Evolutionary conservation across 1,140 invertebrate genomes (phyloP).

Genomic region (Magallana angulata): DNA sequence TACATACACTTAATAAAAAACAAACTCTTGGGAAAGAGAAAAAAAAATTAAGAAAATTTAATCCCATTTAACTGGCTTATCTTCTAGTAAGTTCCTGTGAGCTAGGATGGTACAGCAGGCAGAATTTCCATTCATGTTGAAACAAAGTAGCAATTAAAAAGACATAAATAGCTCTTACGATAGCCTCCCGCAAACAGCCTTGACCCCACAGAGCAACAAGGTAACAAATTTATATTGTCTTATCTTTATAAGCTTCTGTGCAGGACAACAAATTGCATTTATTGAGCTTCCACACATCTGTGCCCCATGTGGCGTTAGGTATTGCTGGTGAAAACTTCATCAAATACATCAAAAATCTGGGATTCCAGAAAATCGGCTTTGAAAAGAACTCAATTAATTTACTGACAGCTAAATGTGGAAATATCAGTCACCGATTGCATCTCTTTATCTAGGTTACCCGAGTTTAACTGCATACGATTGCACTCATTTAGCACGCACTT

Average conservation of each 20-base stretch:
- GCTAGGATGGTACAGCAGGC: neutral
- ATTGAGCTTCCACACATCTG: slow-evolving; percentile 10
- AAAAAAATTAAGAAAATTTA: neutral
- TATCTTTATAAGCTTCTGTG: slow-evolving; percentile 1
- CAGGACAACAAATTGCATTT: neutral
- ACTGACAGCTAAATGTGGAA: neutral
- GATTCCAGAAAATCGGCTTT: neutral
- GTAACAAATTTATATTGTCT: neutral
- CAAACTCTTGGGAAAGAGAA: neutral
- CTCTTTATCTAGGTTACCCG: neutral
- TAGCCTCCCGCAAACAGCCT: neutral
- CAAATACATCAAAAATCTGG: slow-evolving; percentile 5
- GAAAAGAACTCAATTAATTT: slow-evolving; percentile 17
- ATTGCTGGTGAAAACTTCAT: slow-evolving; percentile 16
- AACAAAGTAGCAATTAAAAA: slow-evolving; percentile 19
- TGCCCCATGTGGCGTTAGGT: neutral
- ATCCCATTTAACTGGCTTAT: slow-evolving; percentile 10
- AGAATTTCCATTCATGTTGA: slow-evolving; percentile 30
- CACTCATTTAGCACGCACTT: neutral
- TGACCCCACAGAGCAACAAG: neutral
- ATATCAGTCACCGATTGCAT: neutral
- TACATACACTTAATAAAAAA: neutral
- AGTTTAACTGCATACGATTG: neutral
- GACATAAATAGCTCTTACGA: neutral
- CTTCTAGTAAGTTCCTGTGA: neutral